phyloP scores from a whole-genome alignment of 30 jellyfish, hydroid and myxozoan species.

The Nemopilema nomurai region DNA sequence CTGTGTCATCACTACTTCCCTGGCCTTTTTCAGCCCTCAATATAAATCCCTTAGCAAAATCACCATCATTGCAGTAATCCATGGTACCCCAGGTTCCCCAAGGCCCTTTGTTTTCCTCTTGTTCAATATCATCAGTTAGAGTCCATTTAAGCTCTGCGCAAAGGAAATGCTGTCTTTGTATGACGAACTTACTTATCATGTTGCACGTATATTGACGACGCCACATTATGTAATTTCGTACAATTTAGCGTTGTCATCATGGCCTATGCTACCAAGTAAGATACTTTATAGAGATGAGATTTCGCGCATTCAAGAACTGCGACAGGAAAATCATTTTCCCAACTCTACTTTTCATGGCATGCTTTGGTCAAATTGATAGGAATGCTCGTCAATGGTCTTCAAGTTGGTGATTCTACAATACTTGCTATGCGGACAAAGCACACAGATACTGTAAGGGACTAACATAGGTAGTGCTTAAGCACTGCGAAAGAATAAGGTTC shows the following conservation, averaged over 20 bases:
- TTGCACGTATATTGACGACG: too few species aligned
- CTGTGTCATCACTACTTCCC: constrained; percentile 28
- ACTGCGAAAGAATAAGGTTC: background rate
- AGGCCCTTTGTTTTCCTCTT: constrained; percentile 2
- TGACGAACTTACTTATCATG: too few species aligned
- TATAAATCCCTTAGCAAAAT: constrained; percentile 29
- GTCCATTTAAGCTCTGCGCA: background rate
- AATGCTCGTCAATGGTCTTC: too few species aligned
- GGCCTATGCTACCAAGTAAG: too few species aligned
- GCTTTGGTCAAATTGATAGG: too few species aligned
- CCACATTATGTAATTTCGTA: background rate
- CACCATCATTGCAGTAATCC: constrained; percentile 34
- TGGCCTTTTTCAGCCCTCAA: constrained; percentile 18
- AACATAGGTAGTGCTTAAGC: background rate
- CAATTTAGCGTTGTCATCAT: too few species aligned
- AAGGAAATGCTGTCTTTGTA: background rate
- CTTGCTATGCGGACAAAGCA: background rate
- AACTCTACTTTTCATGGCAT: too few species aligned
- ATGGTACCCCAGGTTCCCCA: constrained; percentile 53
- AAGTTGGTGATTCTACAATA: background rate
- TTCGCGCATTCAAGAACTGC: too few species aligned
- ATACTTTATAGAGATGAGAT: too few species aligned
- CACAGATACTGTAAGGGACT: background rate
- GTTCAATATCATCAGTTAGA: background rate
- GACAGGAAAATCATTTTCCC: too few species aligned